phyloP scores from a whole-genome alignment of 2,797 vertebrate species.

The Squalus acanthias region DNA sequence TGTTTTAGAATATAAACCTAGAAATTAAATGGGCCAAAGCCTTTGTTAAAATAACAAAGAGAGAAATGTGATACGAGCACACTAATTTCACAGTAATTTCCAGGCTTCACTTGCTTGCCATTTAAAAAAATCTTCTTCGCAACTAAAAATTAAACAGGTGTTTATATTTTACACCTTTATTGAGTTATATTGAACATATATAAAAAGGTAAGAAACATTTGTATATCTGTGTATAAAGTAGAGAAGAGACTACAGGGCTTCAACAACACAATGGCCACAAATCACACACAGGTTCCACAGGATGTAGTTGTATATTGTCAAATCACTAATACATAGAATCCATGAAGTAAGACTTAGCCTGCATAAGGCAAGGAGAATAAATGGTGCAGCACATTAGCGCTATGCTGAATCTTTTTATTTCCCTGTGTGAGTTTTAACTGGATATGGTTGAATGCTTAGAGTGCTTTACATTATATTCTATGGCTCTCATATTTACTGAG shows the following conservation, averaged over 20 bases:
- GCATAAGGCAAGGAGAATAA: background rate
- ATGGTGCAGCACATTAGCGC: no score
- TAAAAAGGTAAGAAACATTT: background rate
- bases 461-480: background rate
- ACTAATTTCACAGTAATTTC: background rate
- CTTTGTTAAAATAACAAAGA: conserved; percentile 11
- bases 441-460: background rate
- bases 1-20: background rate
- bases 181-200: background rate
- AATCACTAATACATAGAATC: background rate
- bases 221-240: background rate
- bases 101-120: background rate
- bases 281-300: background rate
- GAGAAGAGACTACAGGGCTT: background rate
- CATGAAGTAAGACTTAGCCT: background rate
- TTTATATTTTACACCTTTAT: background rate
- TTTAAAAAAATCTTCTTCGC: background rate
- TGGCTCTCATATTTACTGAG: background rate
- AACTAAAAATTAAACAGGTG: background rate
- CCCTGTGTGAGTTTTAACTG: background rate
- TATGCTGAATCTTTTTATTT: background rate
- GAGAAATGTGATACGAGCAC: background rate
- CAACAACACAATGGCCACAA: background rate
- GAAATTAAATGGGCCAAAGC: background rate
- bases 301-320: background rate